Conservation (phyloP, 2,888 invertebrate species). For the Apodemia mormo region DNA sequence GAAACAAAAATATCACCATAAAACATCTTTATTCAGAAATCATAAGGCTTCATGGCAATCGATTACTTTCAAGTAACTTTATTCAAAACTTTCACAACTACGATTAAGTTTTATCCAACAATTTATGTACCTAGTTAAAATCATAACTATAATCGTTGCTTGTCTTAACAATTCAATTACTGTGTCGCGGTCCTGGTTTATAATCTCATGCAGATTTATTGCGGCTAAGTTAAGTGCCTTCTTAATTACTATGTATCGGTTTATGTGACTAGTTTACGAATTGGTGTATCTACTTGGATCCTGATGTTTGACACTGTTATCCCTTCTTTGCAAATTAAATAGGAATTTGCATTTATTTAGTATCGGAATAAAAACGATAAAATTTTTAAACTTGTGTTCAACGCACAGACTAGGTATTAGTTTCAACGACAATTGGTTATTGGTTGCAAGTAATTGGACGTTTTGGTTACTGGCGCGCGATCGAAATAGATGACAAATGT, state of each 20-base stretch:
- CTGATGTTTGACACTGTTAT: not conserved
- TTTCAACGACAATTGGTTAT: no score
- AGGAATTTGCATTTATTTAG: no score
- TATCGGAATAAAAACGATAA: no score
- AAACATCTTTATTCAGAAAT: no score
- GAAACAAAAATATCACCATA: no score
- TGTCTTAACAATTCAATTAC: slow-evolving; percentile 24
- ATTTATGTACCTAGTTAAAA: not conserved
- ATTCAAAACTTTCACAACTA: not conserved
- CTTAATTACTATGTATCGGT: slow-evolving; percentile 47
- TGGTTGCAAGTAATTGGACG: no score
- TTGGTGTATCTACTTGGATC: slow-evolving; percentile 30
- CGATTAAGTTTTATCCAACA: slow-evolving; percentile 4
- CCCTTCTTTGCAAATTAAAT: no score
- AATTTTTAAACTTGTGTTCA: no score
- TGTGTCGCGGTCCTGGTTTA: slow-evolving; percentile 8
- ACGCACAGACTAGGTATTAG: no score
- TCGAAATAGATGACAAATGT: no score
- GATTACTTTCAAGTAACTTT: not conserved
- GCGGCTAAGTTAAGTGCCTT: slow-evolving; percentile 40
- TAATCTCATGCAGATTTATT: slow-evolving; percentile 44
- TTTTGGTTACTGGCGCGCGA: no score
- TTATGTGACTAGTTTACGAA: slow-evolving; percentile 26
- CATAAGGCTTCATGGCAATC: not conserved
- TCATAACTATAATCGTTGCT: slow-evolving; percentile 2